These are phyloP conservation scores for Ganaspis brasiliensis DNA, from an alignment of 2,888 invertebrate species.

Conservation along the genomic window DNA sequence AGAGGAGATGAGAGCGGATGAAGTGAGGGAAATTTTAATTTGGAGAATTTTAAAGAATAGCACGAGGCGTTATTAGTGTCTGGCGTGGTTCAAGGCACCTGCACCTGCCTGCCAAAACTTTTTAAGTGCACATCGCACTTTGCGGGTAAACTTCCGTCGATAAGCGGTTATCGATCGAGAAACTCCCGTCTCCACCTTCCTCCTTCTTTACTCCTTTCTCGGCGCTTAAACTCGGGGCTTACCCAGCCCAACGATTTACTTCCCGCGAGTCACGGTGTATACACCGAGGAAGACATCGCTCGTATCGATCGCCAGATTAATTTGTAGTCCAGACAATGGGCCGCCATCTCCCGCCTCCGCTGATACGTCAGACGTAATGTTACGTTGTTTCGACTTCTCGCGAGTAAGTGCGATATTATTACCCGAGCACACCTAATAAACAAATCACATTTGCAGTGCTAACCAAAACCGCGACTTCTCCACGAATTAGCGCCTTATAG, in stretches of 20 bases:
- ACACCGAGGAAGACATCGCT: conserved; percentile 70
- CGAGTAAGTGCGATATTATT: conserved; percentile 39
- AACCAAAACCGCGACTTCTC: too few relatives aligned
- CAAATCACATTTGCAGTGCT: too few relatives aligned
- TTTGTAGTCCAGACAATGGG: conserved; percentile 80
- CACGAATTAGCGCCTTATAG: too few relatives aligned
- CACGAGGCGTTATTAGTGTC: background rate
- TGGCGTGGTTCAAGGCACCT: conserved; percentile 44
- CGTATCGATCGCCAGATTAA: conserved; percentile 79
- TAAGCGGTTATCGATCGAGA: conserved; percentile 62
- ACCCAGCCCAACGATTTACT: conserved; percentile 69
- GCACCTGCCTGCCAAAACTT: conserved; percentile 61
- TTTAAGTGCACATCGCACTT: conserved; percentile 61
- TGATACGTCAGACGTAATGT: conserved; percentile 72
- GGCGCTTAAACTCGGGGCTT: conserved; percentile 58
- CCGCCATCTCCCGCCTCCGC: conserved; percentile 76
- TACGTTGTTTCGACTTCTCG: conserved; percentile 69
- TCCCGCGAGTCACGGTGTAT: conserved; percentile 71
- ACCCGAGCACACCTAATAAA: background rate
- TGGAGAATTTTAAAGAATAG: conserved; percentile 2
- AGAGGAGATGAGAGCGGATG: too few relatives aligned
- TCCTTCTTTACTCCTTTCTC: conserved; percentile 48
- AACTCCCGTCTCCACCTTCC: conserved; percentile 41
- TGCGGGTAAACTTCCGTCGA: conserved; percentile 57
- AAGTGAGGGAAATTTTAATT: conserved; percentile 5